Conservation (phyloP, 2,888 invertebrate species). For the Charanyca ferruginea region DNA sequence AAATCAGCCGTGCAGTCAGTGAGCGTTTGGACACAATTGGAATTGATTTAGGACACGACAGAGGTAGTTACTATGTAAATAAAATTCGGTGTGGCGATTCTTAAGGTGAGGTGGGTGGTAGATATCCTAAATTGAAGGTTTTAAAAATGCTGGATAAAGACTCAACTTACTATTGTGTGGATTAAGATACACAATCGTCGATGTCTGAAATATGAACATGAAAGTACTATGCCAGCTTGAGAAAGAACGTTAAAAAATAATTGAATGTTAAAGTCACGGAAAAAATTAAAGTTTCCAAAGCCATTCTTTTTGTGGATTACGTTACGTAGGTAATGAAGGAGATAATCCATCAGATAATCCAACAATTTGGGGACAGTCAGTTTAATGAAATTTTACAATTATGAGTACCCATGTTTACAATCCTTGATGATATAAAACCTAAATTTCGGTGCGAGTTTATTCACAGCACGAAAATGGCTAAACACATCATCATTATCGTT, state of each 20-base stretch:
- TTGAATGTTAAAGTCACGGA: not conserved
- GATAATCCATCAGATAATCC: conserved; percentile 44
- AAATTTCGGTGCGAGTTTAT: conserved; percentile 22
- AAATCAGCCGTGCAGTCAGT: too few relatives aligned
- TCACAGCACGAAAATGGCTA: conserved; percentile 50
- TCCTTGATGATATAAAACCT: conserved; percentile 53
- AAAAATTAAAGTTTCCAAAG: conserved; percentile 1
- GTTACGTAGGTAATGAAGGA: conserved; percentile 11
- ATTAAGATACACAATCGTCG: too few relatives aligned
- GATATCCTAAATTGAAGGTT: too few relatives aligned
- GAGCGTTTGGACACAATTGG: too few relatives aligned
- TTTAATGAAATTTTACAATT: conserved; percentile 37
- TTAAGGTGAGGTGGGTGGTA: too few relatives aligned
- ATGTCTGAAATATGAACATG: too few relatives aligned
- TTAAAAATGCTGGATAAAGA: too few relatives aligned
- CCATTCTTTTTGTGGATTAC: conserved; percentile 23
- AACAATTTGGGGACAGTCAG: conserved; percentile 28
- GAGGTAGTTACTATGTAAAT: too few relatives aligned
- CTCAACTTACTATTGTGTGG: too few relatives aligned
- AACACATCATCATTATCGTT: conserved; percentile 46
- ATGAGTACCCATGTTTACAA: conserved; percentile 50
- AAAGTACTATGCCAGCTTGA: not conserved
- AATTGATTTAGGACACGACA: too few relatives aligned
- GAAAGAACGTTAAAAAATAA: not conserved
- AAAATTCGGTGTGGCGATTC: too few relatives aligned